Conservation (phyloP, 1,140 invertebrate genomes). For the Temnothorax curvispinosus region DNA sequence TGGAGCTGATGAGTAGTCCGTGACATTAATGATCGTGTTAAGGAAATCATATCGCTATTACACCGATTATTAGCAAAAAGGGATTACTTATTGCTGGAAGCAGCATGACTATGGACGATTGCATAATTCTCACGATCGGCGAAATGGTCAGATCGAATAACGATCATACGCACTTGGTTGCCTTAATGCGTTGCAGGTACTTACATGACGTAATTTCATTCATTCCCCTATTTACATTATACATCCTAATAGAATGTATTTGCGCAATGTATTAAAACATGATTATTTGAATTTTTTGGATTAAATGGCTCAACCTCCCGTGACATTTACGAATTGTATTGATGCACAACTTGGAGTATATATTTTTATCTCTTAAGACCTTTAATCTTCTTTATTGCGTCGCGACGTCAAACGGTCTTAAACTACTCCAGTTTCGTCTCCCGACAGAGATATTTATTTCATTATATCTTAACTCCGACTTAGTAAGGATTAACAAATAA, state of each 20-base stretch:
- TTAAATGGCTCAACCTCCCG: neutral
- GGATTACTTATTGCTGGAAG: neutral
- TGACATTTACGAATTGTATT: neutral
- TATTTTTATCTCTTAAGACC: neutral
- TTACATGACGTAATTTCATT: neutral
- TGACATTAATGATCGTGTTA: slow-evolving; percentile 10
- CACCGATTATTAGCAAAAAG: neutral
- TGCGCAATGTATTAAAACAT: neutral
- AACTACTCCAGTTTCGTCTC: neutral
- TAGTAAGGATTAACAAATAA: neutral
- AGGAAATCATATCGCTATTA: neutral
- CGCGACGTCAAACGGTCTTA: neutral
- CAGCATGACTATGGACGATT: neutral
- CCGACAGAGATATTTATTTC: neutral
- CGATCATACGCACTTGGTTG: neutral
- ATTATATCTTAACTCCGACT: neutral
- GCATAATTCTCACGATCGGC: neutral
- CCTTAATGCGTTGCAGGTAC: neutral
- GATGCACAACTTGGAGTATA: neutral
- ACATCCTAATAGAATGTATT: neutral
- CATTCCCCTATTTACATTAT: neutral
- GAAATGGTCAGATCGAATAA: neutral
- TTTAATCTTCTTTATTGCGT: slow-evolving; percentile 9
- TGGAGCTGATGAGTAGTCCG: neutral
- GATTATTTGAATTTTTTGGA: neutral